phyloP scores from a whole-genome alignment of 2,888 invertebrate species.

The Spilosoma lubricipeda region DNA sequence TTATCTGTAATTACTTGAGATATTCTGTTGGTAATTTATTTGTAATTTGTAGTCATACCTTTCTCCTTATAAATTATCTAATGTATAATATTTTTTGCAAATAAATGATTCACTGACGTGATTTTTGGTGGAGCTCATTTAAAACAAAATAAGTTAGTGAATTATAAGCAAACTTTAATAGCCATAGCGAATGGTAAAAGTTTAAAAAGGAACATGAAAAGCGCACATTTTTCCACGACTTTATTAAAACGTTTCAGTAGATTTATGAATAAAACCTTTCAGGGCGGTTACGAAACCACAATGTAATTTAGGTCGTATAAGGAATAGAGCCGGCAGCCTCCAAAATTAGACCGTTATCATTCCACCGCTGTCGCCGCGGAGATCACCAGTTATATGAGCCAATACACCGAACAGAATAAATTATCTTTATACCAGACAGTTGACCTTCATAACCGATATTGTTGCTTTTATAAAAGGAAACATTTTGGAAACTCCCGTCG shows the following conservation, averaged over 20 bases:
- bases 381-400: slow-evolving; percentile 84
- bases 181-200: slow-evolving; percentile 51
- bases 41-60: slow-evolving; percentile 28
- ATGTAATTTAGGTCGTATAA: slow-evolving; percentile 82
- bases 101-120: neutral
- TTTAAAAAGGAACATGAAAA: slow-evolving; percentile 66
- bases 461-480: slow-evolving; percentile 77
- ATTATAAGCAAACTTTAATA: slow-evolving; percentile 55
- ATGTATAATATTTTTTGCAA: neutral
- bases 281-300: slow-evolving; percentile 78
- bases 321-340: slow-evolving; percentile 71
- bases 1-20: slow-evolving; percentile 36
- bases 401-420: slow-evolving; percentile 85
- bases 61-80: neutral
- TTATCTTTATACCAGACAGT: slow-evolving; percentile 82
- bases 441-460: slow-evolving; percentile 85
- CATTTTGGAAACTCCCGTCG: slow-evolving; percentile 69
- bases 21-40: slow-evolving; percentile 37
- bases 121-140: neutral
- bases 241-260: slow-evolving; percentile 83
- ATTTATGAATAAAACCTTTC: slow-evolving; percentile 86
- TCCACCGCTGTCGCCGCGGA: slow-evolving; percentile 79
- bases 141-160: slow-evolving; percentile 35
- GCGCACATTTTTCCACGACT: slow-evolving; percentile 77
- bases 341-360: slow-evolving; percentile 85